Base-by-base conservation (phyloP, 2,797 vertebrate species). In the Mastacembelus armatus region DNA sequence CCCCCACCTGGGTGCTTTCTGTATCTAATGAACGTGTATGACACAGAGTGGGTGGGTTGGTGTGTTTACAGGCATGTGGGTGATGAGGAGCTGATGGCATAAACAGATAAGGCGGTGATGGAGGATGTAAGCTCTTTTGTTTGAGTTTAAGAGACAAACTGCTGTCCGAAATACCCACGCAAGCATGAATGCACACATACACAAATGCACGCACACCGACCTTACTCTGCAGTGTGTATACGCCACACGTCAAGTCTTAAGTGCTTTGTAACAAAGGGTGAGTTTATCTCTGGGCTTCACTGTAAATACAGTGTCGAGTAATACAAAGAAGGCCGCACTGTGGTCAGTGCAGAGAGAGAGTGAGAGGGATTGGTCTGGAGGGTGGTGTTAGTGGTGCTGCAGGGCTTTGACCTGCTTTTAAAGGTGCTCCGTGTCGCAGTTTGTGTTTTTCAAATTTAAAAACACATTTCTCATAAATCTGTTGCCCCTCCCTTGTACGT, bases 91-190 rank as follows among this genome's bases (percentile, higher is more conserved):
- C 72, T 83, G 84, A 90, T 86, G 84, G 77, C 80, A 81, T 90
- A 91, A 90, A 92, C 88, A 91, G 88, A 92, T 92, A 88, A 75
- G 81, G 78, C 67, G 38, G 55, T 85, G 86, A 92, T 85, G 69
- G 81, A 90, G 81, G 87, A 85, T 67, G 80, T 80, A 11, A 51
- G 11, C 76, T 81, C 76, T 79, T 80, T 84, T 91, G 88, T 92
- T 92, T 90, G 74, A 86, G 76, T 88, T 74, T 76, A 67, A 57
- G 78, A 88, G 87, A 91, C 80, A 85, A 90, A 88, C 66, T 70
- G 54, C 81, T 62, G 64, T 86, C 78, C 22, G 0, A 54, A 69
- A 78, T 60, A 55, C 68, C 68, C 81, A 77, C 66, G 50, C 61
- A 66, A 49, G 50, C 65, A 60, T 24, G 47, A 24, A 44, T 54